A percentile compares a stretch with the other conserved stretches of the same genome.
phyloP scores from a whole-genome alignment of 2,113 vertebrate genomes.

The Pollimyrus isidori region DNA sequence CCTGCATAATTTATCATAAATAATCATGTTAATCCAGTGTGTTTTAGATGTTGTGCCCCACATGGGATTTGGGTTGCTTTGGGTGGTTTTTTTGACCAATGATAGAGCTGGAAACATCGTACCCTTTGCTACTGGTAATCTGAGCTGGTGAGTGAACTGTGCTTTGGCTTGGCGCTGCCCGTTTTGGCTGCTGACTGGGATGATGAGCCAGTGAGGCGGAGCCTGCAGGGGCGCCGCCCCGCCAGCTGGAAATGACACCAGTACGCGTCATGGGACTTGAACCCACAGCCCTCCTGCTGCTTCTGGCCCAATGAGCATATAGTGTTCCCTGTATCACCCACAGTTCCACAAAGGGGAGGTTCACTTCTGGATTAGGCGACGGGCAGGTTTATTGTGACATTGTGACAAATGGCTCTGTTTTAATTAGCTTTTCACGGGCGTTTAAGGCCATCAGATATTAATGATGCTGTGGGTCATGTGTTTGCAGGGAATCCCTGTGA shows the following conservation, averaged over 20 bases:
- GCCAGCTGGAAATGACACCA: background rate
- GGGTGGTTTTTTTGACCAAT: background rate
- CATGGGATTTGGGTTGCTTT: background rate
- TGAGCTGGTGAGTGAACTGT: background rate
- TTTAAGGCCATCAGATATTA: background rate
- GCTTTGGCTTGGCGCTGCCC: background rate
- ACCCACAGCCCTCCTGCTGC: background rate
- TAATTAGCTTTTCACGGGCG: background rate
- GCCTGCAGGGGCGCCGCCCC: background rate
- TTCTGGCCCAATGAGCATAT: background rate
- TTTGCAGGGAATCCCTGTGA: background rate
- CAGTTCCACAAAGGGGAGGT: background rate
- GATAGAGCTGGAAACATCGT: background rate
- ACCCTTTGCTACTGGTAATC: background rate
- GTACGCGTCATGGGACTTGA: background rate
- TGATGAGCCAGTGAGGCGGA: background rate
- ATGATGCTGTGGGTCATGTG: background rate
- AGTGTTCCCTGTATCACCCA: background rate
- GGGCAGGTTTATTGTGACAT: background rate
- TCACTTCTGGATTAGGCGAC: background rate
- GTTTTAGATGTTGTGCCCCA: background rate
- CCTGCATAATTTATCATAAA: background rate
- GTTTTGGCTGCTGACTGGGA: background rate
- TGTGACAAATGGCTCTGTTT: background rate
- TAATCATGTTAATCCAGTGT: background rate